Percentiles rank a stretch among this genome's conserved stretches.
phyloP scores from a whole-genome alignment of 2,888 invertebrate genomes.

The Melanostoma mellinum region DNA sequence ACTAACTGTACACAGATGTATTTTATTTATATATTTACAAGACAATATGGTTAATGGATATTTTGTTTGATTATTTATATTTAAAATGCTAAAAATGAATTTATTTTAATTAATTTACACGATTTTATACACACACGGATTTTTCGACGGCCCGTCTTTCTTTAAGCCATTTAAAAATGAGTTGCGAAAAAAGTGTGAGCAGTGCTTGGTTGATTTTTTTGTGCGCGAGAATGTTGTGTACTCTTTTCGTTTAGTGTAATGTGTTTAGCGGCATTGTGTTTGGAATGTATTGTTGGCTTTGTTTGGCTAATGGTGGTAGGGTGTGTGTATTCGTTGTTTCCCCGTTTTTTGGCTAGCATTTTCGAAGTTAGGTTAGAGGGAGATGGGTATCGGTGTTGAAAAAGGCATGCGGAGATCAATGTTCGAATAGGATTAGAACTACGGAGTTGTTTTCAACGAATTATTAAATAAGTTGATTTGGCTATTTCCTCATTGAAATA shows the following conservation, averaged over 20 bases:
- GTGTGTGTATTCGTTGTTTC: slow-evolving; percentile 41
- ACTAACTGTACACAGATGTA: slow-evolving; percentile 69
- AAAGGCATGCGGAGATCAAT: not conserved
- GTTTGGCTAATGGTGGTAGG: not conserved
- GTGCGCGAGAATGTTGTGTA: slow-evolving; percentile 22
- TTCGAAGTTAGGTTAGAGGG: slow-evolving; percentile 43
- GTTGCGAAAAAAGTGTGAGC: slow-evolving; percentile 71
- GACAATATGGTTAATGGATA: slow-evolving; percentile 64
- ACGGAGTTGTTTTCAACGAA: no score
- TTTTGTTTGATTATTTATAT: slow-evolving; percentile 70
- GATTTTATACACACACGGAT: slow-evolving; percentile 73
- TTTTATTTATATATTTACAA: slow-evolving; percentile 69
- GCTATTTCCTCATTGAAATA: no score
- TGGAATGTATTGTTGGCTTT: not conserved
- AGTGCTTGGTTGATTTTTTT: slow-evolving; percentile 34
- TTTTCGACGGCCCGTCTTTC: slow-evolving; percentile 73
- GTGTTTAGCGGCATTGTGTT: slow-evolving; percentile 29
- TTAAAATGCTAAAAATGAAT: slow-evolving; percentile 73
- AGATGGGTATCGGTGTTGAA: not conserved
- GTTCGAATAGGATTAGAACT: not conserved
- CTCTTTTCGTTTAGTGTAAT: slow-evolving; percentile 33
- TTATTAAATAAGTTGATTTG: no score
- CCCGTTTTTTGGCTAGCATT: slow-evolving; percentile 34
- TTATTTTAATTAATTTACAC: slow-evolving; percentile 72
- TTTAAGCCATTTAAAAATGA: slow-evolving; percentile 74